Percentiles rank a stretch among this genome's conserved stretches.
Conservation (phyloP, 2,113 vertebrate species). For the Leptosomus discolor region DNA sequence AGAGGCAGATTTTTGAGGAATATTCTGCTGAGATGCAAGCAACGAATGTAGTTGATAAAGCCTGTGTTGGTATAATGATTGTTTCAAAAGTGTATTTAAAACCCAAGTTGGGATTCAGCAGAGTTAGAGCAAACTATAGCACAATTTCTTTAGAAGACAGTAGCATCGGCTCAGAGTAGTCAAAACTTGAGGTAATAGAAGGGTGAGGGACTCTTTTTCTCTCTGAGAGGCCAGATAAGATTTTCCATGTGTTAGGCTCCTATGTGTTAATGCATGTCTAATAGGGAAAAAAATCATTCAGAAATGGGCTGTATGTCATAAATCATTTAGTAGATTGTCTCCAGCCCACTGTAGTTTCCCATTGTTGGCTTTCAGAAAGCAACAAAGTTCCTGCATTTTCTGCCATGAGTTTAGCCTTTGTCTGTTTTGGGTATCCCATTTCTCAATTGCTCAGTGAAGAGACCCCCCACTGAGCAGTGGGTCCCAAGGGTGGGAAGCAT, state of each 20-base stretch:
- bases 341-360: background rate
- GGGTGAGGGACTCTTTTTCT: background rate
- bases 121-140: background rate
- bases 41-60: background rate
- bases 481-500: background rate
- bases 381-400: background rate
- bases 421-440: background rate
- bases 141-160: background rate
- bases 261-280: background rate
- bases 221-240: background rate
- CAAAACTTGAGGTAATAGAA: background rate
- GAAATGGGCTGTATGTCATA: background rate
- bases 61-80: background rate
- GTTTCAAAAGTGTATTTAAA: background rate
- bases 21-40: background rate
- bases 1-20: background rate
- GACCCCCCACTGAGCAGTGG: background rate
- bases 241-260: background rate
- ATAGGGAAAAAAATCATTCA: background rate
- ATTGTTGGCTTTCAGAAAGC: background rate
- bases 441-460: background rate
- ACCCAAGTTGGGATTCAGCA: background rate
- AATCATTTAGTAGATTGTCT: background rate
- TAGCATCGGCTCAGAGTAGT: background rate
- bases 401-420: background rate